Percentiles rank a stretch among this genome's conserved stretches.
Evolutionary conservation across 2,888 invertebrate genomes (phyloP).

Genomic region (Apamea sordens): DNA sequence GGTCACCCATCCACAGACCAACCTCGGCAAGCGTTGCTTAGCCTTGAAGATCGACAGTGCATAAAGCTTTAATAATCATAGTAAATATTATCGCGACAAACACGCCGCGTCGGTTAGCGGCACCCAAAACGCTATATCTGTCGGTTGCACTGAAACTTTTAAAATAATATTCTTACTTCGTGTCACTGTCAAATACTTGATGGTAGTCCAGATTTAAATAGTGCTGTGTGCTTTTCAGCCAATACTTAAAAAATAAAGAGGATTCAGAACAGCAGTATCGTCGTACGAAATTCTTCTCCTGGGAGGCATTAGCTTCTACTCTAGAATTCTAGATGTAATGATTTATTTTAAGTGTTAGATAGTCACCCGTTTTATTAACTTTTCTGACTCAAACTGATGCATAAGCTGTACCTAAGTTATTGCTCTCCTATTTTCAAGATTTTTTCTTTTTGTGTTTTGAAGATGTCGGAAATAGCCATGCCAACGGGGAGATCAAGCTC

Average conservation of each 20-base stretch:
- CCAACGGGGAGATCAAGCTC: neutral
- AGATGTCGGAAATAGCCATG: too few species aligned
- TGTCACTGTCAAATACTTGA: neutral
- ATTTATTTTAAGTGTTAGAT: neutral
- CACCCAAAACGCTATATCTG: neutral
- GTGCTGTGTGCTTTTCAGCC: neutral
- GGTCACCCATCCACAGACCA: too few species aligned
- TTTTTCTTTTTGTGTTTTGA: too few species aligned
- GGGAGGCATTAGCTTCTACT: neutral
- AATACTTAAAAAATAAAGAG: neutral
- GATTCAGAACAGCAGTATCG: neutral
- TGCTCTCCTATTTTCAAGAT: too few species aligned
- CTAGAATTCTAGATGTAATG: neutral
- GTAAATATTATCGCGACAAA: neutral
- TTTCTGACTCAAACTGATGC: neutral
- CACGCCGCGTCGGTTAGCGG: neutral
- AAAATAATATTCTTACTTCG: neutral
- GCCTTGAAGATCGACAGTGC: too few species aligned
- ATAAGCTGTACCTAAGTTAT: too few species aligned
- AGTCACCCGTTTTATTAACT: neutral
- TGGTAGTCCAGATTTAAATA: too few species aligned
- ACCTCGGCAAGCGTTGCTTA: too few species aligned
- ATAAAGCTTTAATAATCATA: too few species aligned
- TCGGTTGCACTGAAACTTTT: neutral
- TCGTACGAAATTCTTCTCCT: too few species aligned